Conservation (phyloP, 2,797 vertebrate genomes). For the Limnodromus scolopaceus region DNA sequence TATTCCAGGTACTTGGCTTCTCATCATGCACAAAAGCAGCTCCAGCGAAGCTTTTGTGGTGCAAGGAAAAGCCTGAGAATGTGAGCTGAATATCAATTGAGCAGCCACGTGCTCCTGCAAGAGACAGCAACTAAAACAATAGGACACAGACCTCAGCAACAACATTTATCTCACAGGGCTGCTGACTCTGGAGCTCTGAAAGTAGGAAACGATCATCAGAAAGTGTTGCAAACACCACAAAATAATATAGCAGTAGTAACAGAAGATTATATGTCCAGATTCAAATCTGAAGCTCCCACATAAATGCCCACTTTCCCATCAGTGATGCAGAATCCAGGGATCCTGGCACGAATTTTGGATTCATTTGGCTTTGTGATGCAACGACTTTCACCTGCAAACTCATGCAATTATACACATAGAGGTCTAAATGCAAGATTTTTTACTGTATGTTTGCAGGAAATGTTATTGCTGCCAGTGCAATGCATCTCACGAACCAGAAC, state of each 20-base stretch:
- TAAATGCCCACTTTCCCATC: neutral
- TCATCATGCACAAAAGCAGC: neutral
- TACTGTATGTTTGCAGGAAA: neutral
- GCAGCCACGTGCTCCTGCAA: neutral
- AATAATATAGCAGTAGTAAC: neutral
- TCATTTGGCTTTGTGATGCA: neutral
- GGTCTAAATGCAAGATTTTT: neutral
- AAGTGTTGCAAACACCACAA: neutral
- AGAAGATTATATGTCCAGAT: neutral
- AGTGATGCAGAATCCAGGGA: neutral
- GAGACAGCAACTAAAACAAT: neutral
- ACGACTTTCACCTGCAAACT: neutral
- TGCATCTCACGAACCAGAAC: neutral
- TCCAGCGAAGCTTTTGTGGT: neutral
- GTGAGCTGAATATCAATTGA: constrained; percentile 12
- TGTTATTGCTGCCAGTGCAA: neutral
- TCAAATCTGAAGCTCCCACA: neutral
- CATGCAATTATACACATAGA: neutral
- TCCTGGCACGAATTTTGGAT: neutral
- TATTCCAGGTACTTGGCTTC: neutral
- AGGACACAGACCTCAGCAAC: neutral
- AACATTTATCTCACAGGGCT: neutral
- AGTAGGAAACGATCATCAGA: neutral
- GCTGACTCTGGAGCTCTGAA: neutral
- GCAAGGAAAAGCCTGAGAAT: neutral